Conservation (phyloP, 2,888 invertebrate species). For the Rotaria magnacalcarata region DNA sequence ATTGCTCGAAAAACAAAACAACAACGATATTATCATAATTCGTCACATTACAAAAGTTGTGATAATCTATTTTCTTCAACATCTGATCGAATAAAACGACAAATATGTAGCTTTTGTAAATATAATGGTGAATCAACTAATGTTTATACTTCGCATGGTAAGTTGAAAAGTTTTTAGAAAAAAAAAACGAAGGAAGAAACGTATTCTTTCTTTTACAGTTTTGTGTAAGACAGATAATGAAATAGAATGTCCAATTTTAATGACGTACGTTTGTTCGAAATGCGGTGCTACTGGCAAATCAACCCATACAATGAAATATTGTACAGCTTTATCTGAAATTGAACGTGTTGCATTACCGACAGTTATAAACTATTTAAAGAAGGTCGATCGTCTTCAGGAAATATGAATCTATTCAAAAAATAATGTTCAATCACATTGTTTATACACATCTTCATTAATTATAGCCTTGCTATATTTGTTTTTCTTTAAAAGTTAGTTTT, state of each 20-base stretch:
- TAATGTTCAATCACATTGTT: background rate
- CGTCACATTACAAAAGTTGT: background rate
- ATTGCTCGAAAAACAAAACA: background rate
- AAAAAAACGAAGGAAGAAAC: background rate
- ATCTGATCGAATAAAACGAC: background rate
- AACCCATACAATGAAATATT: slow-evolving; percentile 32
- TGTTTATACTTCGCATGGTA: slow-evolving; percentile 2
- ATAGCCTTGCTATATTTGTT: background rate
- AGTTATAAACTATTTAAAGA: slow-evolving; percentile 28
- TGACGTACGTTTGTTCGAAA: slow-evolving; percentile 9
- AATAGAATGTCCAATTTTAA: background rate
- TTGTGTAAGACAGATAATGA: background rate
- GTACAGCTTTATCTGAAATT: slow-evolving; percentile 2
- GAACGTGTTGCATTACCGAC: slow-evolving; percentile 30
- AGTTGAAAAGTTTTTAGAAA: background rate
- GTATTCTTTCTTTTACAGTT: background rate
- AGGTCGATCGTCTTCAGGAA: slow-evolving; percentile 20
- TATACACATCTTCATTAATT: too few relatives aligned
- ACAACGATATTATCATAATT: background rate
- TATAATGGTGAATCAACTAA: background rate
- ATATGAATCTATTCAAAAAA: slow-evolving; percentile 15
- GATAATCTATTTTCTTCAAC: background rate
- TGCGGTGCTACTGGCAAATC: slow-evolving; percentile 23
- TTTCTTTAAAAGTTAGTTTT: background rate
- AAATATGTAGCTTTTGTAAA: slow-evolving; percentile 25